Conservation (phyloP, 1,140 invertebrate genomes). For the Trypoxylus dichotomus region DNA sequence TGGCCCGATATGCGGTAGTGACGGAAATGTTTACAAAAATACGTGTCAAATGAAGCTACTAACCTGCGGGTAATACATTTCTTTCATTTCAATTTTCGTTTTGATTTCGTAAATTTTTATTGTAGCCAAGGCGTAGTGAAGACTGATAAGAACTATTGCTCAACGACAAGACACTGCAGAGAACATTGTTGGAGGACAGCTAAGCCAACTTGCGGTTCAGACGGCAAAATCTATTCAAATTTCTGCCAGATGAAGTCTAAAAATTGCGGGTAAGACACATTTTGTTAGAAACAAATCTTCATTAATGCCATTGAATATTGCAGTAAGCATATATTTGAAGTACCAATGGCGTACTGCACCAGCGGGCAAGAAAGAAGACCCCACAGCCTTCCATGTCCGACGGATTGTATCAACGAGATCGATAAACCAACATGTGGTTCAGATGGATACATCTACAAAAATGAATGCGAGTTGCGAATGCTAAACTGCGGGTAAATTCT, state of each 20-base stretch:
- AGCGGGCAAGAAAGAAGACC: conserved; percentile 69
- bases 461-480: conserved; percentile 87
- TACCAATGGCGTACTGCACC: conserved; percentile 85
- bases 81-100: background rate
- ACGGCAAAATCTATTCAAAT: conserved; percentile 88
- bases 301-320: conserved; percentile 36
- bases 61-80: conserved; percentile 76
- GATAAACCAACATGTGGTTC: conserved; percentile 80
- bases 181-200: conserved; percentile 88
- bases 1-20: conserved; percentile 87
- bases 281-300: background rate
- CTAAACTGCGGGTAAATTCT: conserved; percentile 82
- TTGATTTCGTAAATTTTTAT: conserved; percentile 25
- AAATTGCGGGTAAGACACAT: conserved; percentile 74
- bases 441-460: conserved; percentile 84
- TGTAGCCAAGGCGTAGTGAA: conserved; percentile 76
- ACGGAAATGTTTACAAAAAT: conserved; percentile 91
- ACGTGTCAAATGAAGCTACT: conserved; percentile 90
- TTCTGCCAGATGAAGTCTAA: conserved; percentile 90
- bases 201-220: conserved; percentile 88
- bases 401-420: conserved; percentile 66
- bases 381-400: conserved; percentile 63
- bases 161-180: conserved; percentile 87
- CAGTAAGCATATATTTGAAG: conserved; percentile 88
- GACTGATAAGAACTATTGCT: conserved; percentile 85